Base-by-base conservation (phyloP, 37 sponge, comb jelly and placozoan genomes). In the Petrosia ficiformis region DNA sequence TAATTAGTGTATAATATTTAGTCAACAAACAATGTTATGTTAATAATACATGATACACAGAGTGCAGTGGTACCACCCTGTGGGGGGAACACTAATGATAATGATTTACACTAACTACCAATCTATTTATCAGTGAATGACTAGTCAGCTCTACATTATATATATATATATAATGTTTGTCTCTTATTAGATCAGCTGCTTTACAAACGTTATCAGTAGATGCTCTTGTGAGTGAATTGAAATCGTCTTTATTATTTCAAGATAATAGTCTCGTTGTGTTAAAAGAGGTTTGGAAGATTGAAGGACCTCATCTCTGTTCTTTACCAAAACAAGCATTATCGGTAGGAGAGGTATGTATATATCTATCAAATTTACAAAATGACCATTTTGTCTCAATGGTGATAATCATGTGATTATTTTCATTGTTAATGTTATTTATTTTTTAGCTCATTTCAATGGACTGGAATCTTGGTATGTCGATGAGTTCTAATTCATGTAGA, bases 391-490 rank as follows among this genome's bases (percentile, higher is more conserved):
- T n/a, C 4, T 22, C 10, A 4, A 6, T 10, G n/a, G n/a, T n/a
- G n/a, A n/a, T n/a, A n/a, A n/a, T n/a, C n/a, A n/a, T n/a, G n/a
- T n/a, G n/a, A n/a, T n/a, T n/a, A n/a, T n/a, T 8, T 68, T 3
- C 36, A 3, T 30, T 68, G 5, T 30, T 64, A 22, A 25, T 68
- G 4, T 34, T 71, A 42, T 71, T 1, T 77, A 21, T 37, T 77
- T 35, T 76, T 64, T 44, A 94, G 94, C 52, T 94, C 30, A 65
- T 89, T 22, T 82, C 80, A 19, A 86, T 86, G 84, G 88, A 94
- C 16, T 89, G 94, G 94, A 89, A 94, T 75, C 54, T 94, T 35
- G 94, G 94, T 54, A 72, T 94, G 40, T 81, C 94, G 29, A 86
- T 94, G 84, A 89, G 87, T 78, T 86, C 90, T 37, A 83, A 61